Base-by-base conservation (phyloP, 2,888 invertebrate genomes). In the Ferrisia virgata region DNA sequence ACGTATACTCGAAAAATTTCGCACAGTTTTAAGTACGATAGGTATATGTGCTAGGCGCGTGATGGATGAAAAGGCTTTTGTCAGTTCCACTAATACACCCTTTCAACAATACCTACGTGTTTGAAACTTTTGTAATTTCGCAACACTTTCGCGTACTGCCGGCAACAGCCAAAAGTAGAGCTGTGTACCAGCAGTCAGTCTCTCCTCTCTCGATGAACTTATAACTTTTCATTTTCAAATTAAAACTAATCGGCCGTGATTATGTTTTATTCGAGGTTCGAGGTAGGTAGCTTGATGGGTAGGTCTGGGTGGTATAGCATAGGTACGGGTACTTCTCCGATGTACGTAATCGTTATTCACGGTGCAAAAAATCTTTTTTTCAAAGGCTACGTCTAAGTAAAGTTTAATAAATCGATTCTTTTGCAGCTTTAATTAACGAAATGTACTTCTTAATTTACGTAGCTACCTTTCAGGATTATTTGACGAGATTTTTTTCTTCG, bases 31-130 rank as follows among this genome's bases (percentile, higher is more conserved):
- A 64, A 64, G n/a, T n/a, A n/a, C n/a, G n/a, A n/a, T n/a, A n/a
- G n/a, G n/a, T n/a, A n/a, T n/a, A n/a, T n/a, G n/a, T n/a, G n/a
- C 58, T 25, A 22, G n/a, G 18, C 58, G 11, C 58, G 25, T 64
- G 58, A 64, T 64, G 58, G 58, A 64, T 64, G 58, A 64, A 64
- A 64, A 64, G 58, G 58, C 11, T 64, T 64, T 64, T 64, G 58
- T 64, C 58, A 64, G 58, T 64, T 64, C 28, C 28, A 28, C 58
- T 13, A 64, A 25, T 64, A 25, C 25, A 64, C 25, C n/a, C 28
- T 64, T 64, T 64, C 58, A 64, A 64, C 58, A 64, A 64, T 28
- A 64, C 25, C 25, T 64, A 64, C 58, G 28, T 64, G 58, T 64
- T 64, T 64, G 2, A 64, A 64, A 64, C 58, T 64, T 64, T 64